These are phyloP conservation scores for Ginglymostoma cirratum DNA, from an alignment of 2,113 vertebrate species.

Conservation along the genomic window DNA sequence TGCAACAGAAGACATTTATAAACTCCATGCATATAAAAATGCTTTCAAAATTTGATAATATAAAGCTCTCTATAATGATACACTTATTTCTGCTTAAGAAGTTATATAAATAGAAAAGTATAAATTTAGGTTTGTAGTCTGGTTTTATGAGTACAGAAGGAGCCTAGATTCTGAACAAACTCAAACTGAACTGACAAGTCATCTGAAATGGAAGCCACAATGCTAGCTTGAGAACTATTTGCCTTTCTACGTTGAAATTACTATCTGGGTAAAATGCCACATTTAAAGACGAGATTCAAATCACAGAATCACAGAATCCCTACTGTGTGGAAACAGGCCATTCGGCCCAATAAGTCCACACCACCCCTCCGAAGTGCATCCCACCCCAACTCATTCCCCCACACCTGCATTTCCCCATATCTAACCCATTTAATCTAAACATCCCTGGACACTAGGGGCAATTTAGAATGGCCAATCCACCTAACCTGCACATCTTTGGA, in stretches of 20 bases:
- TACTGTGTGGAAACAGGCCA: no score
- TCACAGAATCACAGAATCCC: no score
- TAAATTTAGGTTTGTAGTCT: background rate
- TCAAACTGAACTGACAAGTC: background rate
- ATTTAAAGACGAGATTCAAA: background rate
- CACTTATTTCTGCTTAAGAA: background rate
- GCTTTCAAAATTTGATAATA: conserved; percentile 7
- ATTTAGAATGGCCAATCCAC: no score
- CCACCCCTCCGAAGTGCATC: no score
- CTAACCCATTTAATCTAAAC: no score
- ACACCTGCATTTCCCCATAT: no score
- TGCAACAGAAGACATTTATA: background rate
- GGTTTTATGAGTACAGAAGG: conserved; percentile 6
- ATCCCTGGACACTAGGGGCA: no score
- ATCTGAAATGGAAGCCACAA: background rate
- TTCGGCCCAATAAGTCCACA: no score
- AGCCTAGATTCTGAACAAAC: background rate
- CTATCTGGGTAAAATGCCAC: background rate
- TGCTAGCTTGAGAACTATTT: background rate
- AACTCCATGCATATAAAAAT: background rate
- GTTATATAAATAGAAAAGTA: conserved; percentile 2
- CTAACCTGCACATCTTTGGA: no score
- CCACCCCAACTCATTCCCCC: no score
- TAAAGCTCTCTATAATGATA: background rate
- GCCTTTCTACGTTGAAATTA: background rate